phyloP scores from a whole-genome alignment of 2,797 vertebrate species.

The Balearica regulorum region DNA sequence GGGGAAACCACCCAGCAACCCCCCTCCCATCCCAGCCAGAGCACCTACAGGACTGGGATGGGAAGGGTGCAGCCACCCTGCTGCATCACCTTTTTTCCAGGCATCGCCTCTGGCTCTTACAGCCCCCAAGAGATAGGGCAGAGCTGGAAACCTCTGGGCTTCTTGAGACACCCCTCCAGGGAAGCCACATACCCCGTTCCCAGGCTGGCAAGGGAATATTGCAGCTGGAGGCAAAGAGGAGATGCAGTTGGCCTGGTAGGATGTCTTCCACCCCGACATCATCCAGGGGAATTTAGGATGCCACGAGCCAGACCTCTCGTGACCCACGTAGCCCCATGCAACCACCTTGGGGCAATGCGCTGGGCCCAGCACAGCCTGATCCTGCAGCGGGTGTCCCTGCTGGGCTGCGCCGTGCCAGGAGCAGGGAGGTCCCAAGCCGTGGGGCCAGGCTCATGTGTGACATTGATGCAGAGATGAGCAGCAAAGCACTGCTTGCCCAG shows the following conservation, averaged over 20 bases:
- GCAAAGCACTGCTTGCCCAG: background rate
- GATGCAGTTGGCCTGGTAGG: background rate
- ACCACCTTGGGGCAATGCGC: background rate
- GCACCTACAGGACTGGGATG: background rate
- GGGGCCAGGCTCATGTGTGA: background rate
- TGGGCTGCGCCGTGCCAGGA: background rate
- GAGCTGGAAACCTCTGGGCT: background rate
- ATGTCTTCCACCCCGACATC: background rate
- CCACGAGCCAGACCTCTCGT: background rate
- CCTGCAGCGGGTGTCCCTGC: background rate
- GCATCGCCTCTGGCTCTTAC: background rate
- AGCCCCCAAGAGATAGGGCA: background rate
- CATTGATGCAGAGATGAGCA: background rate
- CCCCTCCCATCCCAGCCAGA: background rate
- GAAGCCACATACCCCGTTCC: background rate
- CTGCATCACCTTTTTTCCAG: background rate
- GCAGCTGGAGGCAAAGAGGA: background rate
- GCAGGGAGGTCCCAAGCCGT: fast-evolving
- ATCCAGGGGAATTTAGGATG: background rate
- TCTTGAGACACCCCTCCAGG: background rate
- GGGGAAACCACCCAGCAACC: background rate
- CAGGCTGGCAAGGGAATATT: background rate
- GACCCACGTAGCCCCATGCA: background rate
- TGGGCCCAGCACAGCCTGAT: background rate
- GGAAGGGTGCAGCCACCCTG: background rate